These are phyloP conservation scores for Philotrypesis tridentata DNA, from an alignment of 1,140 invertebrate genomes.

Conservation along the genomic window DNA sequence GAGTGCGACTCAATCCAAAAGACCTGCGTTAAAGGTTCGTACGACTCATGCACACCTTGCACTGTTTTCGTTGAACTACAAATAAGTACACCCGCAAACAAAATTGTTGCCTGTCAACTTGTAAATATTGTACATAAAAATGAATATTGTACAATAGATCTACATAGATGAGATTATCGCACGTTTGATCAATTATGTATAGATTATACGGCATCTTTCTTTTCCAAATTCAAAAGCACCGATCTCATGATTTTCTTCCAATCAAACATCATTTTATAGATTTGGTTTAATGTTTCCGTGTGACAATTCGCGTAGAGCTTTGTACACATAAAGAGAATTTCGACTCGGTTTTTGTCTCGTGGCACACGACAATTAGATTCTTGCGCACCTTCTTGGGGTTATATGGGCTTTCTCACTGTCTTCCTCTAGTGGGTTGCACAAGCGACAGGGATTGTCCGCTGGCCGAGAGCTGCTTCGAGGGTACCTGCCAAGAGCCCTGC, in stretches of 20 bases:
- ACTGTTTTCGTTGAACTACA: conserved; percentile 10
- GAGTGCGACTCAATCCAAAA: conserved; percentile 84
- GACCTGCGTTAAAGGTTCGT: conserved; percentile 84
- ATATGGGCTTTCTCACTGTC: conserved; percentile 72
- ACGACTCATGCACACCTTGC: conserved; percentile 24
- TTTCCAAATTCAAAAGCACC: conserved; percentile 49
- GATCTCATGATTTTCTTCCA: conserved; percentile 3
- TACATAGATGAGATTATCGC: conserved; percentile 19
- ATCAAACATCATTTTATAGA: not conserved
- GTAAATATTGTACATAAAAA: conserved; percentile 65
- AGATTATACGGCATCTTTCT: not conserved
- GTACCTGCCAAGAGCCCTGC: conserved; percentile 88
- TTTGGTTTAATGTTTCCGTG: not conserved
- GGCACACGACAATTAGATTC: conserved; percentile 23
- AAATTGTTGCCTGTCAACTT: conserved; percentile 24
- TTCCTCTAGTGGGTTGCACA: conserved; percentile 84
- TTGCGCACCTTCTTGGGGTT: conserved; percentile 69
- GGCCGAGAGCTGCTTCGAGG: conserved; percentile 87
- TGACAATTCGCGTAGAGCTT: conserved; percentile 7
- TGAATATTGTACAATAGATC: conserved; percentile 26
- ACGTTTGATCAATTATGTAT: conserved; percentile 10
- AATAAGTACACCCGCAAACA: not conserved
- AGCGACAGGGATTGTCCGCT: conserved; percentile 86
- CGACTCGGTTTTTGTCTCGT: conserved; percentile 5
- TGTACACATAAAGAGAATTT: conserved; percentile 18